Evolutionary conservation across 2,888 invertebrate genomes (phyloP), one percentile per base, ranked within the genome.

Genomic region (Metallyticus violacea): DNA sequence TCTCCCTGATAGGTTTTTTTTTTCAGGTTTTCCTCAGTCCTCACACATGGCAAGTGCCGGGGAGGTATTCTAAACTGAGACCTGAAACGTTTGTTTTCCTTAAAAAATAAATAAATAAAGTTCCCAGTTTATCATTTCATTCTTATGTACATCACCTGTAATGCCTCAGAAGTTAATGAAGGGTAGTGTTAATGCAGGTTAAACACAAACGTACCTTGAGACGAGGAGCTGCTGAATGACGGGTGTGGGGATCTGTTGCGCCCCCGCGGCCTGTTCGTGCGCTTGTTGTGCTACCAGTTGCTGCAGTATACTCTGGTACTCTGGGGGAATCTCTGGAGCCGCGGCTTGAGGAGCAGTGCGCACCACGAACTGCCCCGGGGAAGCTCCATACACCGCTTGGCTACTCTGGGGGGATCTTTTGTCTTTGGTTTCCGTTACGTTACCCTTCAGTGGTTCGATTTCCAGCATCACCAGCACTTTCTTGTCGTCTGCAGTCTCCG

Each of bases 321-420:
- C 87, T 7, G 85, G 81, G 9, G 85, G 82, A 4, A 87, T 30
- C 4, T 85, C 85, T 3, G 86, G 79, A 4, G 77, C 2, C 15
- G n/a, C 29, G n/a, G 9, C 27, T 5, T n/a, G 30, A 15, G 27
- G 78, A 22, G 40, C 78, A 7, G 87, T 80, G 15, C 87, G 26
- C 76, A 87, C 87, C n/a, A 86, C 27, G 81, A 85, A 87, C 86
- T 87, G 86, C 0, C 87, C 87, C 4, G 87, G 87, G 1, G 87
- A 86, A 7, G 86, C 85, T 9, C 86, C 87, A 77, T 77, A 87
- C 28, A 86, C 27, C 5, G 86, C 87, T n/a, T 86, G 86, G 26
- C 79, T 83, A 1, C 15, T 26, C 2, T 77, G 80, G 26, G 81
- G 80, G 7, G 84, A 76, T 28, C 79, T n/a, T 30, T 82, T 80